These are phyloP conservation scores for Mormyrus lacerda DNA, from an alignment of 2,113 vertebrate genomes.

Conservation along the genomic window DNA sequence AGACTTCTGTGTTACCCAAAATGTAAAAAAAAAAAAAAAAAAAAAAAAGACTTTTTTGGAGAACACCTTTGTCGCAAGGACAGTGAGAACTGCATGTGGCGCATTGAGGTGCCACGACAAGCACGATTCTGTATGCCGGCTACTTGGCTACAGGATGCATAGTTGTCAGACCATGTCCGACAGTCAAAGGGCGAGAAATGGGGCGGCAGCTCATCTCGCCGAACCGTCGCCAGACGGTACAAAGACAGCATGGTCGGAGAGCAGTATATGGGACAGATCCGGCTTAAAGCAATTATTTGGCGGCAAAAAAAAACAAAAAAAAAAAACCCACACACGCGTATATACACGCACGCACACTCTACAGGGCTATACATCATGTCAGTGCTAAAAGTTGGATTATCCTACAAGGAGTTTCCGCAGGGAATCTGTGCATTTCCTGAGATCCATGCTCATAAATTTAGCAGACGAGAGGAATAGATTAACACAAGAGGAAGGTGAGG, in stretches of 20 bases:
- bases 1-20: conserved; percentile 85
- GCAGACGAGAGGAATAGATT: conserved; percentile 85
- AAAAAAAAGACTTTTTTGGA: conserved; percentile 46
- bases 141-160: conserved; percentile 95
- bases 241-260: conserved; percentile 82
- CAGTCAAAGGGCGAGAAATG: conserved; percentile 57
- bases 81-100: conserved; percentile 58
- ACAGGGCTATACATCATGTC: conserved; percentile 84
- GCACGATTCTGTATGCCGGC: conserved; percentile 72
- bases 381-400: conserved; percentile 95
- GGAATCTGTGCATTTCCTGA: conserved; percentile 95
- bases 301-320: conserved; percentile 66
- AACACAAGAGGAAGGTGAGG: conserved; percentile 61
- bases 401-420: conserved; percentile 84
- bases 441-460: conserved; percentile 98
- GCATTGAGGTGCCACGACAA: conserved; percentile 58
- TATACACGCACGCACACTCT: not conserved
- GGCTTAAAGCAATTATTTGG: conserved; percentile 94
- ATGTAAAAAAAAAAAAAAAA: conserved; percentile 24
- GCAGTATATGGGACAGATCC: conserved; percentile 84
- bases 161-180: conserved; percentile 81
- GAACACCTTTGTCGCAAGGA: conserved; percentile 86
- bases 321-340: not conserved
- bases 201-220: conserved; percentile 54
- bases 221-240: conserved; percentile 70